Conservation (phyloP, 2,888 invertebrate species). For the Dryocosmus kuriphilus region DNA sequence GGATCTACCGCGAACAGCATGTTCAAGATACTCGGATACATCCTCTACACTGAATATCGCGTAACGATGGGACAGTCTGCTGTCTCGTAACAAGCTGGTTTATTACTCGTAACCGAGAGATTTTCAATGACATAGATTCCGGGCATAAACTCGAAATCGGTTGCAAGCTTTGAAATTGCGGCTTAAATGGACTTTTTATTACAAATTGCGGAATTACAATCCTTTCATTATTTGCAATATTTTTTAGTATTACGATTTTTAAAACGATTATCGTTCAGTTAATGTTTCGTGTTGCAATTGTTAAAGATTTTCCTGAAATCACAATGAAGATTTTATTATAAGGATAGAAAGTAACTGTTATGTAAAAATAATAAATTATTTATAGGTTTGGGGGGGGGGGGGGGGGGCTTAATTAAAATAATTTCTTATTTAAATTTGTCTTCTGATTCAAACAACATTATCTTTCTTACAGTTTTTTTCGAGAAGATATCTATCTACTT, state of each 20-base stretch:
- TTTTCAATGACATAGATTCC: conserved; percentile 47
- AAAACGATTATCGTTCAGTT: no score
- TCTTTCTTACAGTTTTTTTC: no score
- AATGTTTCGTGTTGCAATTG: no score
- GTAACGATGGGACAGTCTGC: conserved; percentile 59
- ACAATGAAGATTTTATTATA: no score
- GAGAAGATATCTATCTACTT: no score
- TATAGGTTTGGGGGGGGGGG: no score
- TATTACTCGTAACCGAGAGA: conserved; percentile 56
- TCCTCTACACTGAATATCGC: conserved; percentile 67
- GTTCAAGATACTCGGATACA: conserved; percentile 57
- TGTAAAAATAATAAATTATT: no score
- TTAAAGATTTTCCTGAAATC: no score
- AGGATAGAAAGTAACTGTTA: no score
- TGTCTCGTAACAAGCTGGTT: conserved; percentile 57
- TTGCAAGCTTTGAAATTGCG: conserved; percentile 4
- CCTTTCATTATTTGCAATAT: neutral
- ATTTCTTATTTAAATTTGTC: no score
- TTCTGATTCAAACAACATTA: no score
- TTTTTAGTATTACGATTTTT: neutral
- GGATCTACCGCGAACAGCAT: conserved; percentile 32
- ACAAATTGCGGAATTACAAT: conserved; percentile 4
- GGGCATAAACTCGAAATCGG: neutral
- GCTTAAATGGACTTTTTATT: conserved; percentile 11
- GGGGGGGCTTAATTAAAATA: no score